Percentiles rank a stretch among this genome's conserved stretches.
phyloP scores from a whole-genome alignment of 2,797 vertebrate species.

The Rhyacichthys aspro region DNA sequence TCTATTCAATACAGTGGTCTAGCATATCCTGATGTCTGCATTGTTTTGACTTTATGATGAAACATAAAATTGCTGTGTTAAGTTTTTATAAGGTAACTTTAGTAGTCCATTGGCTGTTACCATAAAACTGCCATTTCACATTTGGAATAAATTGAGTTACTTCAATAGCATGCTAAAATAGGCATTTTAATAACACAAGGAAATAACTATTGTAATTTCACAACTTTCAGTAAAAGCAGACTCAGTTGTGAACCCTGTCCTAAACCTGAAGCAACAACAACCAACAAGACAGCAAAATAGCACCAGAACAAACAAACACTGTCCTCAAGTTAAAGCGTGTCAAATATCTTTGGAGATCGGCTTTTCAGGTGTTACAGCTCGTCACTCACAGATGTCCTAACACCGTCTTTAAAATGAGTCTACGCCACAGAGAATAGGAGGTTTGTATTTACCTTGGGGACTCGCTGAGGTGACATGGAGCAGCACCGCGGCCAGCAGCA shows the following conservation, averaged over 20 bases:
- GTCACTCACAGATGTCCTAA: not conserved
- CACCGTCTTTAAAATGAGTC: not conserved
- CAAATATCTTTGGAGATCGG: not conserved
- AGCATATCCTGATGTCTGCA: too few species aligned
- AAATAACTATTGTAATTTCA: not conserved
- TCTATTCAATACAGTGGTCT: too few species aligned
- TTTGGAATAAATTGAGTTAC: too few species aligned
- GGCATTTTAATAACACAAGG: not conserved
- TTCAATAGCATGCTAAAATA: too few species aligned
- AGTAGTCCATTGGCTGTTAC: too few species aligned
- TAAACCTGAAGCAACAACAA: not conserved
- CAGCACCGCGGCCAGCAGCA: slow-evolving; percentile 57
- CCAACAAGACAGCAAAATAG: slow-evolving; percentile 5
- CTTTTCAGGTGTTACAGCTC: not conserved
- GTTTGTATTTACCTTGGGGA: slow-evolving; percentile 64
- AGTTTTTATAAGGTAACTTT: too few species aligned
- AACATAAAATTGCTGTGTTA: too few species aligned
- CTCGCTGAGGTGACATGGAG: slow-evolving; percentile 54
- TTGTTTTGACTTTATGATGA: too few species aligned
- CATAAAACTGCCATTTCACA: too few species aligned
- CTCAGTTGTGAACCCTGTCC: slow-evolving; percentile 10
- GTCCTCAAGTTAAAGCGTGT: not conserved
- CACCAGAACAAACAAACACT: not conserved
- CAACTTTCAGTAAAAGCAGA: not conserved
- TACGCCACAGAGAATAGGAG: not conserved